These are phyloP conservation scores for Proterorhinus semilunaris DNA, from an alignment of 2,113 vertebrate genomes.

Conservation along the genomic window DNA sequence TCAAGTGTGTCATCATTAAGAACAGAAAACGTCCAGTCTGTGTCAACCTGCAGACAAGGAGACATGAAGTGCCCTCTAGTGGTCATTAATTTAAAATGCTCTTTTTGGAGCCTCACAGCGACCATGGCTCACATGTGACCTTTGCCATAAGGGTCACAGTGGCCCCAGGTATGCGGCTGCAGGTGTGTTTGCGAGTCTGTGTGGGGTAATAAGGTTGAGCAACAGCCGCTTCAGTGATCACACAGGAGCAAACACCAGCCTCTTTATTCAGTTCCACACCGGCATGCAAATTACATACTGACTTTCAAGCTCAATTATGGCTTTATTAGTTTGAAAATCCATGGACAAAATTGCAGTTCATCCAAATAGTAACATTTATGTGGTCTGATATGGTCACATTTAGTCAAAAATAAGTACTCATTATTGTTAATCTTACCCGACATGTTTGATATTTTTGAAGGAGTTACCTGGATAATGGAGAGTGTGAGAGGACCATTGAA, in stretches of 20 bases:
- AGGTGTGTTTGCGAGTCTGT: constrained; percentile 8
- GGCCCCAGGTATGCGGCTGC: constrained; percentile 1
- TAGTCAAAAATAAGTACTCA: background rate
- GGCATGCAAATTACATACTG: constrained; percentile 3
- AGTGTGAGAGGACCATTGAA: constrained; percentile 74
- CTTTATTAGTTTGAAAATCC: background rate
- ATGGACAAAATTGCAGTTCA: background rate
- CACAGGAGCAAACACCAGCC: background rate
- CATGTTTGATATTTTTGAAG: background rate
- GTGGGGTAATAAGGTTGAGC: background rate
- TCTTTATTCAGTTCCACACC: constrained; percentile 6
- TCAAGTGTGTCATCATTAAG: constrained; percentile 71
- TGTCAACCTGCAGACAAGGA: constrained; percentile 78
- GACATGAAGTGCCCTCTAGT: constrained; percentile 53
- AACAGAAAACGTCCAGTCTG: constrained; percentile 76
- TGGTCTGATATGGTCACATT: no score
- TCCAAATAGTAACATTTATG: no score
- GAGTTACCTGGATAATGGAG: constrained; percentile 80
- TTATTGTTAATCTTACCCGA: background rate
- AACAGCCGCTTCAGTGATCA: constrained; percentile 9
- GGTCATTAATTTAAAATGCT: background rate
- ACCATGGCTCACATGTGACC: background rate
- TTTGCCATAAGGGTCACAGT: background rate
- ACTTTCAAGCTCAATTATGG: background rate
- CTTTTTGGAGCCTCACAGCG: background rate